A percentile compares a stretch with the other conserved stretches of the same genome.
phyloP scores from a whole-genome alignment of 2,113 vertebrate genomes.

The Arenaria interpres region DNA sequence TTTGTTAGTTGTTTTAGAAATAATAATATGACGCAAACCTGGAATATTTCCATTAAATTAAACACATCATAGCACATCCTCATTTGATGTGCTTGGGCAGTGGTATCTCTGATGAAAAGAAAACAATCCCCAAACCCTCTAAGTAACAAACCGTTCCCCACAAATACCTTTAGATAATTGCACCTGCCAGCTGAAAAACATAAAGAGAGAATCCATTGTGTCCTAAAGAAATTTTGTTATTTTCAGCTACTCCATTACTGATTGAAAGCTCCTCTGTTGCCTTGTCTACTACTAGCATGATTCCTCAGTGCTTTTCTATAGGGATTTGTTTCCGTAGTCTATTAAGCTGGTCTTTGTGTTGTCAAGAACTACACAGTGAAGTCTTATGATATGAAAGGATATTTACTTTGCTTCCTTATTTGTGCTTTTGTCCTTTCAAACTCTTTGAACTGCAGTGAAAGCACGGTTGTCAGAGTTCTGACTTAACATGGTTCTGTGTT shows the following conservation, averaged over 20 bases:
- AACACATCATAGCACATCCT: slow-evolving; percentile 7
- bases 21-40: neutral
- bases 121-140: neutral
- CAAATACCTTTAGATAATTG: neutral
- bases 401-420: slow-evolving; percentile 33
- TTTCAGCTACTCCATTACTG: slow-evolving; percentile 27
- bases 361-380: neutral
- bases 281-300: neutral
- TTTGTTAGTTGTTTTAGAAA: slow-evolving; percentile 54
- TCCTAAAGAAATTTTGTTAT: neutral
- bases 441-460: slow-evolving; percentile 61
- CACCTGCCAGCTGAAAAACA: neutral
- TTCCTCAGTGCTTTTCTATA: neutral
- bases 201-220: neutral
- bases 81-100: neutral
- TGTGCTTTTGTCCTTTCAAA: neutral
- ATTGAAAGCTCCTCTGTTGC: slow-evolving; percentile 22
- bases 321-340: slow-evolving; percentile 28
- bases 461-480: slow-evolving; percentile 18
- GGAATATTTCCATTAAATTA: slow-evolving; percentile 25
- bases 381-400: neutral
- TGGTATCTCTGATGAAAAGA: neutral
- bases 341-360: slow-evolving; percentile 25
- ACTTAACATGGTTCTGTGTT: neutral
- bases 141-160: neutral